These are phyloP conservation scores for Sebastes hubbsi DNA, from an alignment of 2,797 vertebrate genomes.

Conservation along the genomic window DNA sequence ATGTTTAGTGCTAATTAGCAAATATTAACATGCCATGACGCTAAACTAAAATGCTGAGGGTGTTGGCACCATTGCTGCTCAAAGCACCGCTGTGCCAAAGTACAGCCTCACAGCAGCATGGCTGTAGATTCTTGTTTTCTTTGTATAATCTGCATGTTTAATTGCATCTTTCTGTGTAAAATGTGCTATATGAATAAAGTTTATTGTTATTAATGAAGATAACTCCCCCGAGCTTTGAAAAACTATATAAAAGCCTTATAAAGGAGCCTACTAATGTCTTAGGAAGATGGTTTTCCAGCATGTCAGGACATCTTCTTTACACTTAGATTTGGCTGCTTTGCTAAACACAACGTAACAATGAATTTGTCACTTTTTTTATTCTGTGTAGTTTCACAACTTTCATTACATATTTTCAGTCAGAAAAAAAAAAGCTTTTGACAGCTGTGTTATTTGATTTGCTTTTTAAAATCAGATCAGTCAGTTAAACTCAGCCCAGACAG, in stretches of 20 bases:
- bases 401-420: not conserved
- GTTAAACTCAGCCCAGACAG: not conserved
- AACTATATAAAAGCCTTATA: not conserved
- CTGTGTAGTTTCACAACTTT: not conserved
- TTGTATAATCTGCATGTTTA: not conserved
- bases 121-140: not conserved
- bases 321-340: not conserved
- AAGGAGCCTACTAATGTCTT: not conserved
- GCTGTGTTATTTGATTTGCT: not conserved
- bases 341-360: not conserved
- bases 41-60: not conserved
- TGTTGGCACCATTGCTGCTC: not conserved
- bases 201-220: not conserved
- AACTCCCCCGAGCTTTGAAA: not conserved
- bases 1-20: not conserved
- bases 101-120: not conserved
- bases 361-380: not conserved
- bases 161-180: not conserved
- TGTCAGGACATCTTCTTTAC: not conserved
- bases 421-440: not conserved
- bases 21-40: not conserved
- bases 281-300: not conserved
- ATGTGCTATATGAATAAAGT: no score
- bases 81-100: not conserved
- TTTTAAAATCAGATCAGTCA: not conserved